Evolutionary conservation across 2,797 vertebrate species (phyloP).

Genomic region (Pteronotus mesoamericanus): DNA sequence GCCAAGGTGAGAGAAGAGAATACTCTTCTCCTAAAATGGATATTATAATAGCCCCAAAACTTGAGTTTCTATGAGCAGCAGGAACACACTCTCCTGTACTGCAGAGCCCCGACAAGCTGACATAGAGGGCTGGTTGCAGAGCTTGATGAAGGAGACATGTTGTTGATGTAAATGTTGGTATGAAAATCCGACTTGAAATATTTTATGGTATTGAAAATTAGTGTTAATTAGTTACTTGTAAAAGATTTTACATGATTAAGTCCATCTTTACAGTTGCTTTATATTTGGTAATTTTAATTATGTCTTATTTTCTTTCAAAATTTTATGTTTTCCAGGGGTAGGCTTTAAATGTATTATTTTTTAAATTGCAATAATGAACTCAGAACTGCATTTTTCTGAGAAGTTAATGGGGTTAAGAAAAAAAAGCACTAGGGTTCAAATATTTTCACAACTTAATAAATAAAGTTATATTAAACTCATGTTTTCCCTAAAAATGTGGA

Average conservation of each 20-base stretch:
- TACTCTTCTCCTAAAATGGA: background rate
- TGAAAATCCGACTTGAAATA: background rate
- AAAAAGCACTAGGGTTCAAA: background rate
- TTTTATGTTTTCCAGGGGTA: background rate
- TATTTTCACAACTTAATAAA: background rate
- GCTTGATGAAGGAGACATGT: no score
- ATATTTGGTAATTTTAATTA: background rate
- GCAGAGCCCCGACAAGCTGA: background rate
- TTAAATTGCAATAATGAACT: background rate
- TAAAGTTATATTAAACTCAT: background rate
- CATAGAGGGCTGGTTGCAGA: background rate
- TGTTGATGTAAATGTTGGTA: background rate
- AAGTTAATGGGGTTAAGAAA: background rate
- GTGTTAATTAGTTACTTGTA: background rate
- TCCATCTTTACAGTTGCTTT: background rate
- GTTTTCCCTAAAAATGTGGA: background rate
- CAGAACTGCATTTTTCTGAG: background rate
- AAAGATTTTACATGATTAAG: background rate
- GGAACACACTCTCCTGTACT: rapidly evolving
- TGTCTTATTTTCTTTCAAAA: background rate
- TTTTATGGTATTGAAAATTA: background rate
- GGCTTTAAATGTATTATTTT: background rate
- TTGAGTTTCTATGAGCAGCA: background rate
- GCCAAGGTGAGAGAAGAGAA: background rate
- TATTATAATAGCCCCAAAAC: background rate